phyloP scores from a whole-genome alignment of 1,140 invertebrate species.

The Caenorhabditis inopinata region DNA sequence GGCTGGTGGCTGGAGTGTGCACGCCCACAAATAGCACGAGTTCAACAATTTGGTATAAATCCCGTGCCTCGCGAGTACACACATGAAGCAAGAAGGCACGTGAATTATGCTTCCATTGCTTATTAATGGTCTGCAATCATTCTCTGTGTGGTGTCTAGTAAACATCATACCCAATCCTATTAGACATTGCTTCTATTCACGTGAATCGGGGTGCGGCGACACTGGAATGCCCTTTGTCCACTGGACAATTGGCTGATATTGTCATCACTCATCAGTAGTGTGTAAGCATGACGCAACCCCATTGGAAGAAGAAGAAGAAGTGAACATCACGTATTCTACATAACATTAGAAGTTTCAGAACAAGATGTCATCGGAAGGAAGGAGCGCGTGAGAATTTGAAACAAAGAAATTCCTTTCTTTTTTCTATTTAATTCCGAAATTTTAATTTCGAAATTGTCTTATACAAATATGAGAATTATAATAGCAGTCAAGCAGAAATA shows the following conservation, averaged over 20 bases:
- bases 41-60: background rate
- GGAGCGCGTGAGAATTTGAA: too few species aligned
- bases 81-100: background rate
- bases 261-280: background rate
- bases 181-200: background rate
- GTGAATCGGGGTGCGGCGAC: background rate
- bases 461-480: too few species aligned
- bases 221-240: constrained; percentile 24
- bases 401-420: too few species aligned
- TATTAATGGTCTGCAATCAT: constrained; percentile 23
- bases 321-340: too few species aligned
- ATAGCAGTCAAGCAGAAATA: too few species aligned
- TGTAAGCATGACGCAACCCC: constrained; percentile 31
- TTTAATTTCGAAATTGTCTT: too few species aligned
- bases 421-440: too few species aligned
- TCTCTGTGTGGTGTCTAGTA: constrained; percentile 3
- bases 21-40: background rate
- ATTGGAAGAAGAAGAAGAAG: background rate
- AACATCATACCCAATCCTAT: background rate
- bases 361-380: too few species aligned
- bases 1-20: too few species aligned
- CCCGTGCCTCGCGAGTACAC: background rate
- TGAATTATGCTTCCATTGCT: background rate
- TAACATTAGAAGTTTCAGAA: too few species aligned
- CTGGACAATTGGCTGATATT: background rate